A percentile compares a stretch with the other conserved stretches of the same genome.
These are phyloP conservation scores for Chironomus tentans DNA, from an alignment of 2,888 invertebrate genomes.

Conservation along the genomic window DNA sequence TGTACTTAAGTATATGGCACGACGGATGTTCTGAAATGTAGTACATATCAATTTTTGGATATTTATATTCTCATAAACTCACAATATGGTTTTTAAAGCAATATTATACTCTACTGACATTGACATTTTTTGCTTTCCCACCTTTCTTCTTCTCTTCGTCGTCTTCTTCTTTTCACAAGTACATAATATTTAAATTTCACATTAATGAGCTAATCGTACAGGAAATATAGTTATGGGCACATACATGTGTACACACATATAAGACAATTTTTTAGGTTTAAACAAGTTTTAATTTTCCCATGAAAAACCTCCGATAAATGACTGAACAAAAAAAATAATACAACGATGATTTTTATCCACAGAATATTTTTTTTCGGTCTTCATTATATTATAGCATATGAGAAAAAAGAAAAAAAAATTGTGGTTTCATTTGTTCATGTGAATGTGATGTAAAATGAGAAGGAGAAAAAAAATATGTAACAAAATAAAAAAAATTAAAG, in stretches of 20 bases:
- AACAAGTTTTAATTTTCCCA: constrained; percentile 10
- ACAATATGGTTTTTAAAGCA: too few species aligned
- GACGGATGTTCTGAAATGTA: too few species aligned
- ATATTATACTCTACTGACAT: background rate
- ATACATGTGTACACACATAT: background rate
- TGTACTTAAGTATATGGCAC: too few species aligned
- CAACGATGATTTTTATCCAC: background rate
- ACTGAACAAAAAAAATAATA: background rate
- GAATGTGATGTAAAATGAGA: background rate
- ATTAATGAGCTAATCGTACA: background rate
- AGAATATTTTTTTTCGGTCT: background rate
- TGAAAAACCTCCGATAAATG: constrained; percentile 4
- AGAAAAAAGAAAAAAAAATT: too few species aligned
- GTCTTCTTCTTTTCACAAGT: background rate
- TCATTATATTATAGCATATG: background rate
- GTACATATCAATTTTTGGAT: too few species aligned
- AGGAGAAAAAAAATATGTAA: background rate
- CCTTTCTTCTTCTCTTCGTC: background rate
- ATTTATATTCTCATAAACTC: too few species aligned
- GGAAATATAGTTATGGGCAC: background rate
- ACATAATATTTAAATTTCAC: background rate
- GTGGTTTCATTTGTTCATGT: background rate
- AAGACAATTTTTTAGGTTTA: background rate
- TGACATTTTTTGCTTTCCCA: background rate
- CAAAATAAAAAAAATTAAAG: background rate